Conservation (phyloP, 2,113 vertebrate genomes). For the Phoenicopterus ruber region DNA sequence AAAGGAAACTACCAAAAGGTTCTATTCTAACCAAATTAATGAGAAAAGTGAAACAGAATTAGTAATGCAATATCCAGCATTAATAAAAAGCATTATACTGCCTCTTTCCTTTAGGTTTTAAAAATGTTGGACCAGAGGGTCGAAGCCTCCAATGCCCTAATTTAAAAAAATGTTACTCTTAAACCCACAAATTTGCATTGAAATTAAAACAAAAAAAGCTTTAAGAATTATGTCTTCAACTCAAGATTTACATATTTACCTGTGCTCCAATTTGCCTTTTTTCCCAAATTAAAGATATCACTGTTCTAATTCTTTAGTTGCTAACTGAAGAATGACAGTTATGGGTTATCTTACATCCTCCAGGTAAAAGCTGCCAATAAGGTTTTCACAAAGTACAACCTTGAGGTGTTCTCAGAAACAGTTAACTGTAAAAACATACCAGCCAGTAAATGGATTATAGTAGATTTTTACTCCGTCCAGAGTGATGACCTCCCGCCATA, state of each 20-base stretch:
- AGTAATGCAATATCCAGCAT: neutral
- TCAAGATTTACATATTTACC: neutral
- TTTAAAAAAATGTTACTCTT: neutral
- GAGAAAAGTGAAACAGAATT: neutral
- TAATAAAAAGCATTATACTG: neutral
- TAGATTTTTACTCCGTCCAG: slow-evolving; percentile 89
- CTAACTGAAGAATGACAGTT: neutral
- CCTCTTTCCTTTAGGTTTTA: neutral
- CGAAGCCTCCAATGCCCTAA: neutral
- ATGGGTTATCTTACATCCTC: neutral
- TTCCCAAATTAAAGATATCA: neutral
- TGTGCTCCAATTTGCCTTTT: neutral
- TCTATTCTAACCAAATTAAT: neutral
- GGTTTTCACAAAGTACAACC: neutral
- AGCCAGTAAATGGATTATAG: slow-evolving; percentile 95
- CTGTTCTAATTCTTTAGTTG: neutral
- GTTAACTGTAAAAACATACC: slow-evolving; percentile 75
- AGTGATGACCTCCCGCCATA: slow-evolving; percentile 90
- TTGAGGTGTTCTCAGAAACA: neutral
- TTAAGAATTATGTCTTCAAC: neutral
- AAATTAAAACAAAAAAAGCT: neutral
- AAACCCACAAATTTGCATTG: neutral
- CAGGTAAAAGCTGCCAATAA: neutral
- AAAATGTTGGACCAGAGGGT: neutral
- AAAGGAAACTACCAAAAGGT: neutral